phyloP scores from a whole-genome alignment of 2,797 vertebrate species.

The Coregonus sp. region DNA sequence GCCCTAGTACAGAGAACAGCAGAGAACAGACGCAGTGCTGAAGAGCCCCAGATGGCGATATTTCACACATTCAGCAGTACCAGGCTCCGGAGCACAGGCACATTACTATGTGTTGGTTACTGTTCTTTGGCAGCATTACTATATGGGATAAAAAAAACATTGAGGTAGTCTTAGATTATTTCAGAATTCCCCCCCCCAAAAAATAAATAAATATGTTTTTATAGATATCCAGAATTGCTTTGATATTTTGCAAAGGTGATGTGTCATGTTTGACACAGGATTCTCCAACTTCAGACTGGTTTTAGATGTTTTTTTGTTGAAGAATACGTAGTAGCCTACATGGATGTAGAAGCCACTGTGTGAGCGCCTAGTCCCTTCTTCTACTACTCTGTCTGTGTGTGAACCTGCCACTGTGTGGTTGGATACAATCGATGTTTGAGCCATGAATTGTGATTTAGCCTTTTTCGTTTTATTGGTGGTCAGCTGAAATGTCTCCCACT shows the following conservation, averaged over 20 bases:
- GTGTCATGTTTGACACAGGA: background rate
- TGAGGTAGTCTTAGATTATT: background rate
- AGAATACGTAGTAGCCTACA: background rate
- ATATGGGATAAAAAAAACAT: background rate
- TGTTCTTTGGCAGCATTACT: background rate
- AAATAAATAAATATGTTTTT: background rate
- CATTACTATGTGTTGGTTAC: background rate
- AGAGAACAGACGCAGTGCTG: constrained; percentile 52
- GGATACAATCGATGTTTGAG: constrained; percentile 28
- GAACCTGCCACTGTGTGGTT: constrained; percentile 24
- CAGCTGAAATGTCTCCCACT: constrained; percentile 34
- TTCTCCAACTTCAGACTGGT: background rate
- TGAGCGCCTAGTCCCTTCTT: constrained; percentile 19
- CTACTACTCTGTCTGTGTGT: constrained; percentile 20
- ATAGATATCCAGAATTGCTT: background rate
- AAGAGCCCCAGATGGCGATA: constrained; percentile 42
- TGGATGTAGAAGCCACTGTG: background rate
- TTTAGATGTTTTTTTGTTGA: background rate
- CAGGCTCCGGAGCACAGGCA: constrained; percentile 8
- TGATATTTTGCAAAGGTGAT: background rate
- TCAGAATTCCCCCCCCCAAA: background rate
- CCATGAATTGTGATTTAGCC: constrained; percentile 49
- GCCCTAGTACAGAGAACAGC: constrained; percentile 47
- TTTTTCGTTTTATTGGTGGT: constrained; percentile 46
- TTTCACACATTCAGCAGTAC: constrained; percentile 60